Conservation (phyloP, 2,888 invertebrate genomes). For the Chalcis sispes region DNA sequence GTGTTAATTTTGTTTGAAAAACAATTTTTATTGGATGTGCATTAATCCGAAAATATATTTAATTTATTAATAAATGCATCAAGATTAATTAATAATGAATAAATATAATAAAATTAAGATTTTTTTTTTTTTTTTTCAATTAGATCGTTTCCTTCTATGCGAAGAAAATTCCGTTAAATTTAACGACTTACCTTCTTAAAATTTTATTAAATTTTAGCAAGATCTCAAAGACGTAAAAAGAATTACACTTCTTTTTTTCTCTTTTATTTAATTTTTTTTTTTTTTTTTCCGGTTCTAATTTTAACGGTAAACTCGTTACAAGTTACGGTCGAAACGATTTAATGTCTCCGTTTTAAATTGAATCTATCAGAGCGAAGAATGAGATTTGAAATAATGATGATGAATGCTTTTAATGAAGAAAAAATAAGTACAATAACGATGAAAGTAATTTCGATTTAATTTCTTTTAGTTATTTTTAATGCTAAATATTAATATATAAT, state of each 20-base stretch:
- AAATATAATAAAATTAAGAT: too few species aligned
- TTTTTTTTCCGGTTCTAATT: slow-evolving; percentile 40
- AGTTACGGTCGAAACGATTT: not conserved
- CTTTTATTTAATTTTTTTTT: slow-evolving; percentile 25
- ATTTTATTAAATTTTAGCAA: slow-evolving; percentile 1
- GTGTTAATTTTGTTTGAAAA: too few species aligned
- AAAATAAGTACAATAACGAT: not conserved
- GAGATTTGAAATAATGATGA: not conserved
- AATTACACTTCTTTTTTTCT: too few species aligned
- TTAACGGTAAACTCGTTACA: slow-evolving; percentile 33
- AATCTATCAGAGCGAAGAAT: slow-evolving; percentile 30
- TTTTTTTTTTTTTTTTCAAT: too few species aligned
- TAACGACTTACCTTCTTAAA: not conserved
- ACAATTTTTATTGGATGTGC: too few species aligned
- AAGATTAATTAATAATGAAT: too few species aligned
- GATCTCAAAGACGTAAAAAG: not conserved
- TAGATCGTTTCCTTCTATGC: not conserved
- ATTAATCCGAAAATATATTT: too few species aligned
- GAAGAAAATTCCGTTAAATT: slow-evolving; percentile 1
- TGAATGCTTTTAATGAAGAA: not conserved
- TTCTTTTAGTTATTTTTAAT: too few species aligned
- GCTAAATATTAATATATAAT: too few species aligned
- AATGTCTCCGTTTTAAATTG: not conserved
- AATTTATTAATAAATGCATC: too few species aligned
- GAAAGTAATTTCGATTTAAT: too few species aligned